Conservation (phyloP, 2,888 invertebrate species). For the Xylophagus ater region DNA sequence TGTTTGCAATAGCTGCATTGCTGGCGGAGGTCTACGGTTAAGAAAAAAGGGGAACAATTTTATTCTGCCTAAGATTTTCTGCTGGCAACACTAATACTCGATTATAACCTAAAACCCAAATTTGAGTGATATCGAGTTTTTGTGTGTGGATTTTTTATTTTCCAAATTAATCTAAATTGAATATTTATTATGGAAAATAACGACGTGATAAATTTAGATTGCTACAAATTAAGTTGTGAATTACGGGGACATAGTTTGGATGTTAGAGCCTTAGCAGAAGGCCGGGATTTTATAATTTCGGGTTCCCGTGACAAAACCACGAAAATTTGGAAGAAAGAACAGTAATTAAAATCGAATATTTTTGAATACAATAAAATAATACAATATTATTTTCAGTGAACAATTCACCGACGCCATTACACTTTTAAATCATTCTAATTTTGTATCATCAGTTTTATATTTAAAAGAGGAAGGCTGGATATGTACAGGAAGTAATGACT, state of each 20-base stretch:
- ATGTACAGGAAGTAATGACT: constrained; percentile 83
- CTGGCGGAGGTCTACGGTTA: too few relatives aligned
- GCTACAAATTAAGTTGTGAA: constrained; percentile 69
- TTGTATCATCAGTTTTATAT: constrained; percentile 71
- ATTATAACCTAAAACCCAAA: too few relatives aligned
- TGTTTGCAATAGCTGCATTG: too few relatives aligned
- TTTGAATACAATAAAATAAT: neutral
- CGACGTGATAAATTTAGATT: constrained; percentile 31
- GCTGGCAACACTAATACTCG: too few relatives aligned
- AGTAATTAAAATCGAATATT: constrained; percentile 34
- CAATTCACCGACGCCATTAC: constrained; percentile 55
- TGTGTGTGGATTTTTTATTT: too few relatives aligned
- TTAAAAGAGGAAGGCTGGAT: constrained; percentile 65
- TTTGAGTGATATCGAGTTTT: too few relatives aligned
- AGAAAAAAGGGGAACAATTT: too few relatives aligned
- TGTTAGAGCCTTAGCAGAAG: constrained; percentile 57
- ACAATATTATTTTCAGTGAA: constrained; percentile 41
- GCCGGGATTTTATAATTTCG: constrained; percentile 64
- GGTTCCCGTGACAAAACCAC: constrained; percentile 82
- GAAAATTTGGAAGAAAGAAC: constrained; percentile 72
- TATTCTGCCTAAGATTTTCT: too few relatives aligned
- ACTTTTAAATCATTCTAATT: constrained; percentile 72
- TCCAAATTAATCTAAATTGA: too few relatives aligned
- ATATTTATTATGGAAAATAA: constrained; percentile 4
- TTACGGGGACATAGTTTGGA: constrained; percentile 74